Conservation (phyloP, 2,113 vertebrate species). For the Pelodiscus sinensis region DNA sequence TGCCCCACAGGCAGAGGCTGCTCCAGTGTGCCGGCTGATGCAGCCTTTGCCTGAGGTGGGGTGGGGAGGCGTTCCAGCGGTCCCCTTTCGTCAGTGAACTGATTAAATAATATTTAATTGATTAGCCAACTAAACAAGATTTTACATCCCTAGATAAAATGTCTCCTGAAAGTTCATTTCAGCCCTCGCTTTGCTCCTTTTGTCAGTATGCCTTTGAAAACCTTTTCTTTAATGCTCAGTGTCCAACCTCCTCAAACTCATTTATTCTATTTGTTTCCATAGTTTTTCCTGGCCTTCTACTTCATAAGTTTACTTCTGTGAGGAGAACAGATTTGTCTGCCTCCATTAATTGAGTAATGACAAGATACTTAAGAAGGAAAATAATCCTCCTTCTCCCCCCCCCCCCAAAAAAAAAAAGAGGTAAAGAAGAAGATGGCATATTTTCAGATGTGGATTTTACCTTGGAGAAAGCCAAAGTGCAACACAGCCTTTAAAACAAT, state of each 20-base stretch:
- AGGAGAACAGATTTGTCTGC: conserved; percentile 30
- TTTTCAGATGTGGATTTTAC: neutral
- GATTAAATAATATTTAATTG: no score
- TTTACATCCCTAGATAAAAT: neutral
- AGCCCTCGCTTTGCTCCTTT: conserved; percentile 20
- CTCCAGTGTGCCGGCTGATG: no score
- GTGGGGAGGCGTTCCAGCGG: no score
- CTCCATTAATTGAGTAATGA: conserved; percentile 54
- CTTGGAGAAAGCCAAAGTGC: conserved; percentile 16
- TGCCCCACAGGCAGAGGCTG: no score
- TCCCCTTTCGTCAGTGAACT: no score
- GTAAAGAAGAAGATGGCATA: neutral
- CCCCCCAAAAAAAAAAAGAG: no score
- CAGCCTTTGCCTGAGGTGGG: no score
- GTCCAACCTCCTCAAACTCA: conserved; percentile 49
- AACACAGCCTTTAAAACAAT: conserved; percentile 26
- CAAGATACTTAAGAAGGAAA: neutral
- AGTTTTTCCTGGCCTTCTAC: conserved; percentile 51
- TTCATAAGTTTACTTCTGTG: conserved; percentile 55
- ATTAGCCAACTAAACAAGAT: no score
- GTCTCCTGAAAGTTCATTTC: conserved; percentile 38
- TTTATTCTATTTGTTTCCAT: conserved; percentile 62
- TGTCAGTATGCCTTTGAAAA: conserved; percentile 33
- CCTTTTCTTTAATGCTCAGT: conserved; percentile 59
- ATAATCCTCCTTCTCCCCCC: neutral